Conservation (phyloP, 2,888 invertebrate species). For the Dicyrtomina minuta region DNA sequence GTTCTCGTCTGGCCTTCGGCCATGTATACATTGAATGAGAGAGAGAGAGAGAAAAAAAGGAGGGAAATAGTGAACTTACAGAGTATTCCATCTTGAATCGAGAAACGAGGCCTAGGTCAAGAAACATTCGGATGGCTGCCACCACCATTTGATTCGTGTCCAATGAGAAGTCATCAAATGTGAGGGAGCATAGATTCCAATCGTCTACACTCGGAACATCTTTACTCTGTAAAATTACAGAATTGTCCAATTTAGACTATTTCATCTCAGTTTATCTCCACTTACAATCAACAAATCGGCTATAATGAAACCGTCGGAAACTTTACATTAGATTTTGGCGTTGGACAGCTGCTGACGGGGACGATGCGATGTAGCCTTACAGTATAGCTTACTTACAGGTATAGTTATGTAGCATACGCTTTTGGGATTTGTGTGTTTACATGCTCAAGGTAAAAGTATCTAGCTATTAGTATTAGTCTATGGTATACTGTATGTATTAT, state of each 20-base stretch:
- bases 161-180: slow-evolving; percentile 61
- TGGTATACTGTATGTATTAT: too few relatives aligned
- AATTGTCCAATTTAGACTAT: slow-evolving; percentile 2
- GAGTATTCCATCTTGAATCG: slow-evolving; percentile 60
- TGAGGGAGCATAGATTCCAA: slow-evolving; percentile 57
- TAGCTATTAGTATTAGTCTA: too few relatives aligned
- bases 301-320: too few relatives aligned
- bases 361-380: too few relatives aligned
- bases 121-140: slow-evolving; percentile 60
- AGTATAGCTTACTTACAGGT: too few relatives aligned
- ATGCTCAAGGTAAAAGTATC: too few relatives aligned
- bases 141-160: slow-evolving; percentile 60
- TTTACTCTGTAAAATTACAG: slow-evolving; percentile 51
- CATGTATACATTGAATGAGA: too few relatives aligned
- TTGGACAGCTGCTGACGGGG: too few relatives aligned
- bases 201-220: slow-evolving; percentile 57
- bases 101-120: slow-evolving; percentile 59
- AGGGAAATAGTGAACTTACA: slow-evolving; percentile 53
- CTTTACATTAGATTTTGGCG: too few relatives aligned
- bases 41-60: not conserved
- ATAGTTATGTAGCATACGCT: too few relatives aligned
- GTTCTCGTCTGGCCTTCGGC: too few relatives aligned
- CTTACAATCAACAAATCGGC: not conserved
- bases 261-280: slow-evolving; percentile 4
- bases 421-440: too few relatives aligned